Conservation (phyloP, 2,888 invertebrate genomes). For the Tenthredo amoena region DNA sequence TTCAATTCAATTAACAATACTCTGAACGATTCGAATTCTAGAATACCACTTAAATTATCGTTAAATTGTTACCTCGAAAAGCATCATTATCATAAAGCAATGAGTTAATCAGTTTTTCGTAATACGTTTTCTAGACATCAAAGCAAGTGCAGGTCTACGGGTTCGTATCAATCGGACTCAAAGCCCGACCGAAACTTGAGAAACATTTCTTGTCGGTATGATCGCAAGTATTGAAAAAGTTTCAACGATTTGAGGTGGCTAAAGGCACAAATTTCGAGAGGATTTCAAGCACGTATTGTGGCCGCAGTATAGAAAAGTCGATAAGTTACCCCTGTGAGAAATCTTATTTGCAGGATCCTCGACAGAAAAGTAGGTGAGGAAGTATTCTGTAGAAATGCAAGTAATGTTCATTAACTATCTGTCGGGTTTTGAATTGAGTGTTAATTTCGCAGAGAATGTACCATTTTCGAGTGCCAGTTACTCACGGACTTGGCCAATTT, state of each 20-base stretch:
- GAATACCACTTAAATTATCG: background rate
- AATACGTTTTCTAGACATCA: background rate
- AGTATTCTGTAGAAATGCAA: background rate
- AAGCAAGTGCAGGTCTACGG: no score
- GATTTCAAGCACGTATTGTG: background rate
- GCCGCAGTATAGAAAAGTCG: background rate
- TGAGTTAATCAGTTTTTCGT: background rate
- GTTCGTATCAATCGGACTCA: background rate
- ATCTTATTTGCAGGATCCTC: background rate
- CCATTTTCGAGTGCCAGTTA: background rate
- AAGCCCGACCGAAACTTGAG: background rate
- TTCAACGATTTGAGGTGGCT: background rate
- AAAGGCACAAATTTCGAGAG: background rate
- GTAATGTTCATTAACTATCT: background rate
- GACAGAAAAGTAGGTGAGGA: background rate
- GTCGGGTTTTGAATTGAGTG: background rate
- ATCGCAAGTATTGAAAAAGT: background rate
- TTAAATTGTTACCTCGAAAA: background rate
- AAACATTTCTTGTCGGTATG: background rate
- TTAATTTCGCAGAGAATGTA: background rate
- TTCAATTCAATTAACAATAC: background rate
- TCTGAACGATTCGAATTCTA: background rate
- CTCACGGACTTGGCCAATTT: background rate
- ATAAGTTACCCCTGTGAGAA: slow-evolving; percentile 3
- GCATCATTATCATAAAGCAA: background rate